Evolutionary conservation across 2,113 vertebrate species (phyloP), one percentile per base, ranked within the genome.

Genomic region (Xiphophorus couchianus): DNA sequence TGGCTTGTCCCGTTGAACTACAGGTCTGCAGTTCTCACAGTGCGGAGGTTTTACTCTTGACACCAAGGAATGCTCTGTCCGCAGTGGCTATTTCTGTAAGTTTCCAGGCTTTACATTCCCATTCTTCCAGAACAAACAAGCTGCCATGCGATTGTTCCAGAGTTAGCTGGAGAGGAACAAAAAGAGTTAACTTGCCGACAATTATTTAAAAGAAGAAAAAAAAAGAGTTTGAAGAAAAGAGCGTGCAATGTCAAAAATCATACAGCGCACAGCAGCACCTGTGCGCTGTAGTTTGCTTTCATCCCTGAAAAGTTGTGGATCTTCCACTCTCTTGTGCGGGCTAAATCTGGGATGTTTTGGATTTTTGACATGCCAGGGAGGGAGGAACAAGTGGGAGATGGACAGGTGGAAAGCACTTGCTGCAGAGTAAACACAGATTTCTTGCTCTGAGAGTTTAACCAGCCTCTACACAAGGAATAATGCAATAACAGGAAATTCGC

Each of bases 361-460:
- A 87, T 90, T 27, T 73, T 74, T 76, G 28, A 61, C 76, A 88
- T 92, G 73, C 81, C 82, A 69, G 76, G 48, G 77, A 74, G 28
- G 71, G 48, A 44, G 74, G 81, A 83, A 87, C 93, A 90, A 91
- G 92, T 90, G 86, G 69, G 73, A 77, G 71, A 48, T 39, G 77
- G 82, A 90, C 91, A 92, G 90, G 90, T 93, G 93, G 69, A 80
- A 89, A 81, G 74, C 90, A 90, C 90, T 89, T 90, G 90, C 68
- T 78, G 65, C 62, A 39, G 73, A 73, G 60, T 27, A 70, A 76
- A 71, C 74, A 77, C 61, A 13, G 4, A 30, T 79, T 74, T 79
- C 12, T 35, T 42, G 39, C 22, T 61, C 17, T 15, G 37, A 69
- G 73, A 74, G 66, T 51, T 68, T 42, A 35, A 37, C 31, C 7